Evolutionary conservation across 2,888 invertebrate genomes (phyloP).

Genomic region (Meteorus cinctellus): DNA sequence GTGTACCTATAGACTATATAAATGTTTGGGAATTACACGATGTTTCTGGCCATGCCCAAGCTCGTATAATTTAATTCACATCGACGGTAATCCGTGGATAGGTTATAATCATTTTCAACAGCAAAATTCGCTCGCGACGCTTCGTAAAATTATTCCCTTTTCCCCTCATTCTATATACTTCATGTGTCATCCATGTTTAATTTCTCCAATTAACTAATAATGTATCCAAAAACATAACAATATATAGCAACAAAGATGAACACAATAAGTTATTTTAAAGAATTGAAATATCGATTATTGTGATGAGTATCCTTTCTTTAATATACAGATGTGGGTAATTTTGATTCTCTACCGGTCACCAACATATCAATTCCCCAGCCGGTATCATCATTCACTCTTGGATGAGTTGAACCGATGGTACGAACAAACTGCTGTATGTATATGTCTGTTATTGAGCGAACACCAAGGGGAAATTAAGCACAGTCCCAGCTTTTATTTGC

Average conservation of each 20-base stretch:
- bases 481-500: conserved; percentile 69
- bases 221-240: not conserved
- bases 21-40: conserved; percentile 36
- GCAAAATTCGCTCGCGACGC: conserved; percentile 45
- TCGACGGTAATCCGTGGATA: conserved; percentile 51
- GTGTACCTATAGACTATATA: not conserved
- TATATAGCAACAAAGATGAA: not conserved
- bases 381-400: not conserved
- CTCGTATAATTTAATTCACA: conserved; percentile 49
- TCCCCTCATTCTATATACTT: conserved; percentile 14
- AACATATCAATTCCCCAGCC: not conserved
- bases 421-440: conserved; percentile 32
- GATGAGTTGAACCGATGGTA: conserved; percentile 31
- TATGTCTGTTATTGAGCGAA: conserved; percentile 53
- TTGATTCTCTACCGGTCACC: conserved; percentile 7
- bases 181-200: conserved; percentile 7
- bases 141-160: conserved; percentile 46
- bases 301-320: too few species aligned
- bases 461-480: conserved; percentile 72
- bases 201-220: conserved; percentile 13
- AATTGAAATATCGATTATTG: too few species aligned
- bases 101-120: conserved; percentile 51
- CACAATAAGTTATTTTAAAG: not conserved
- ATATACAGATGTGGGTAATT: not conserved
- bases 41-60: conserved; percentile 41